Conservation (phyloP, 2,113 vertebrate genomes). For the Pelecanus crispus region DNA sequence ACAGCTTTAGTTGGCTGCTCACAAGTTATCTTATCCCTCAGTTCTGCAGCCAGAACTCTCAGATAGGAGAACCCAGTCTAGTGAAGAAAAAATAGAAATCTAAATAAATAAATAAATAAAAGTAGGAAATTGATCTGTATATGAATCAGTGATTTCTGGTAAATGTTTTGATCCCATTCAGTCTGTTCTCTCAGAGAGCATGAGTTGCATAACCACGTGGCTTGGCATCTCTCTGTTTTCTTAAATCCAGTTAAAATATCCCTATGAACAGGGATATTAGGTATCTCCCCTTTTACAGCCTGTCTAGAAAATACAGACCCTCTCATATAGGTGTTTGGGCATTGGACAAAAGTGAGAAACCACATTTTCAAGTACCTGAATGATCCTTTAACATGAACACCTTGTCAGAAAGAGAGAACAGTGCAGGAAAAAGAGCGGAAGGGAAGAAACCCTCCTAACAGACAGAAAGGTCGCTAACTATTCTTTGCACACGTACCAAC, state of each 20-base stretch:
- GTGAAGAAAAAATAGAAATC: not conserved
- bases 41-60: not conserved
- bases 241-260: not conserved
- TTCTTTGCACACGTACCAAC: not conserved
- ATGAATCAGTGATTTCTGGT: not conserved
- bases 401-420: not conserved
- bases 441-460: not conserved
- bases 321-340: not conserved
- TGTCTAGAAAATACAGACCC: not conserved
- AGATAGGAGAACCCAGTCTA: not conserved
- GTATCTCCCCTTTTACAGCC: not conserved
- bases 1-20: not conserved
- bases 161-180: not conserved
- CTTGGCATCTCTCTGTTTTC: not conserved
- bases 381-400: not conserved
- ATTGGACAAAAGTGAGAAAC: not conserved
- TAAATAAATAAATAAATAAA: not conserved
- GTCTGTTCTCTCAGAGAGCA: not conserved
- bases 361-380: not conserved
- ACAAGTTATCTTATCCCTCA: not conserved
- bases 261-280: not conserved
- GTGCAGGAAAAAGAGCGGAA: not conserved
- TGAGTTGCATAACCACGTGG: not conserved
- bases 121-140: not conserved
- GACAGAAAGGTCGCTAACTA: accelerated